Evolutionary conservation across 2,888 invertebrate genomes (phyloP).

Genomic region (Chelonus formosanus): DNA sequence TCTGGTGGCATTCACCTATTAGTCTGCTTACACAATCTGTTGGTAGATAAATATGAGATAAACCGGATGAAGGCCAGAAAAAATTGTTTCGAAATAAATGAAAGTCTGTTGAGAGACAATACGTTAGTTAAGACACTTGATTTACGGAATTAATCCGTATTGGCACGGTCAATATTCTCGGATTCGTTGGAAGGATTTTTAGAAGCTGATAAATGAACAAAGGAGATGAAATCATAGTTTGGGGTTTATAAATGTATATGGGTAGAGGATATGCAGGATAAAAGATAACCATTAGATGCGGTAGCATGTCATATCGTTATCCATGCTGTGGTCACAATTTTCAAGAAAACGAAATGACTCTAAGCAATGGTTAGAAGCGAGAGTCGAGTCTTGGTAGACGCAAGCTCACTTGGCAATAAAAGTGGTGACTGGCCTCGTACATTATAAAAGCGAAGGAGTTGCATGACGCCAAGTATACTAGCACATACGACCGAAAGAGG

Average conservation of each 20-base stretch:
- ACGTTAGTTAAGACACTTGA: slow-evolving; percentile 17
- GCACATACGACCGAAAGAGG: slow-evolving; percentile 9
- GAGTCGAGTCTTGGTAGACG: slow-evolving; percentile 10
- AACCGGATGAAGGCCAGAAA: no score
- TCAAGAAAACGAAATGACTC: slow-evolving; percentile 10
- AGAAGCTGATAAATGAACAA: not conserved
- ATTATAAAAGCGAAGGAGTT: slow-evolving; percentile 29
- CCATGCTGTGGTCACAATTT: slow-evolving; percentile 22
- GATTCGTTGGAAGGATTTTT: not conserved
- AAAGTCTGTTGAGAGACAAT: not conserved
- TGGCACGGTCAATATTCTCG: slow-evolving; percentile 20
- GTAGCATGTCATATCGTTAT: slow-evolving; percentile 20
- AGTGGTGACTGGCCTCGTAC: slow-evolving; percentile 31
- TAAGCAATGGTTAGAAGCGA: slow-evolving; percentile 7
- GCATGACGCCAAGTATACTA: slow-evolving; percentile 15
- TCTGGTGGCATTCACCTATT: no score
- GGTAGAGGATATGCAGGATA: not conserved
- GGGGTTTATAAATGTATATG: not conserved
- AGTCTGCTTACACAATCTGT: no score
- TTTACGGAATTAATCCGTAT: slow-evolving; percentile 23
- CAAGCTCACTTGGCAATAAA: slow-evolving; percentile 41
- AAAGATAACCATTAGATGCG: slow-evolving; percentile 12
- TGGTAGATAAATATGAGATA: no score
- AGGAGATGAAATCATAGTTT: not conserved
- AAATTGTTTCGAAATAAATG: slow-evolving; percentile 5